phyloP scores from a whole-genome alignment of 2,797 vertebrate genomes.

The Carapus acus region DNA sequence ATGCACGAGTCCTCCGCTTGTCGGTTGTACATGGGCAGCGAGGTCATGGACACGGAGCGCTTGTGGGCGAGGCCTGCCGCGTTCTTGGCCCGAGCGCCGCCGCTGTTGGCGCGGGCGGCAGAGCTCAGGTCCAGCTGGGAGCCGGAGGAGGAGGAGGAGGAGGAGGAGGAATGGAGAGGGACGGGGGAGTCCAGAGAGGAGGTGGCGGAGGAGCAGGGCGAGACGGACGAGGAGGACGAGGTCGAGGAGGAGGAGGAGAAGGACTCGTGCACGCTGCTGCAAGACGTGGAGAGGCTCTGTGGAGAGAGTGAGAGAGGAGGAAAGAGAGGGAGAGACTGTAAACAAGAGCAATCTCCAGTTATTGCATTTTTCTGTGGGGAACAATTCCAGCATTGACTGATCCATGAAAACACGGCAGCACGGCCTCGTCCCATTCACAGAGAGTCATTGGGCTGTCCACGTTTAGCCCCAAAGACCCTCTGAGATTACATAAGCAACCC shows the following conservation, averaged over 20 bases:
- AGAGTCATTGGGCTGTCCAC: too few species aligned
- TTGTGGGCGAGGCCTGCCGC: conserved; percentile 44
- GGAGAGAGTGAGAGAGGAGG: conserved; percentile 1
- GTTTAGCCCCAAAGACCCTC: too few species aligned
- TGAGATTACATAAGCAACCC: conserved; percentile 14
- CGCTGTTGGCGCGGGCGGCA: neutral
- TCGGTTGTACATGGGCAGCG: conserved; percentile 63
- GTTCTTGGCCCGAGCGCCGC: conserved; percentile 14
- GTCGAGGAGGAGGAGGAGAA: conserved; percentile 21
- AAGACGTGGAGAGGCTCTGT: conserved; percentile 64
- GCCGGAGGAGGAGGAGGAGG: conserved; percentile 35
- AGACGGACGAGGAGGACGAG: conserved; percentile 39
- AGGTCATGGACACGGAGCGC: conserved; percentile 65
- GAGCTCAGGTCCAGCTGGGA: conserved; percentile 29
- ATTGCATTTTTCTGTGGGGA: conserved; percentile 1
- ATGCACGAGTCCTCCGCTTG: conserved; percentile 76
- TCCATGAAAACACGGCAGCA: too few species aligned
- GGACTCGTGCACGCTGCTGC: conserved; percentile 52
- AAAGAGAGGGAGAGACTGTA: neutral
- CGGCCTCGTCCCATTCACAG: too few species aligned
- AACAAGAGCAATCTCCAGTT: neutral
- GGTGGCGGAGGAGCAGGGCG: conserved; percentile 26
- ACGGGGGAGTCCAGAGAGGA: conserved; percentile 25
- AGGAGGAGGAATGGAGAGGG: conserved; percentile 18
- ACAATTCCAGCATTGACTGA: conserved; percentile 2